Conservation (phyloP, 1,140 invertebrate species). For the Notospermus geniculatus region DNA sequence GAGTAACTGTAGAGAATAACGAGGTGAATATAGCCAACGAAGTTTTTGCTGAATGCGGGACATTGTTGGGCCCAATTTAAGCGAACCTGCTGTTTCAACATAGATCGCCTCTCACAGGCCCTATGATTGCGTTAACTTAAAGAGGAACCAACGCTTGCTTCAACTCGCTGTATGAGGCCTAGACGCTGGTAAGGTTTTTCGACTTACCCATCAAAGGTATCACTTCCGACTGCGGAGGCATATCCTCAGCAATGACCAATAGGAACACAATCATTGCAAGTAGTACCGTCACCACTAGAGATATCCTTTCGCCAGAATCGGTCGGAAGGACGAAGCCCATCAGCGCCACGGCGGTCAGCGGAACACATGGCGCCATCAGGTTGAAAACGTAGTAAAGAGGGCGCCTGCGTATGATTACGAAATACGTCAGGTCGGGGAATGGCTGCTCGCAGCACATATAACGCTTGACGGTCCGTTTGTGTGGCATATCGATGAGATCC, state of each 20-base stretch:
- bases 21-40: too few relatives aligned
- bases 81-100: too few relatives aligned
- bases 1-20: too few relatives aligned
- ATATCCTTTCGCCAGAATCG: constrained; percentile 62
- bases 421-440: constrained; percentile 59
- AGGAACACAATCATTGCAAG: constrained; percentile 57
- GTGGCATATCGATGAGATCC: constrained; percentile 68
- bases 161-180: too few relatives aligned
- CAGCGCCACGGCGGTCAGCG: constrained; percentile 59
- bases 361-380: constrained; percentile 60
- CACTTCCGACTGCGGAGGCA: constrained; percentile 91
- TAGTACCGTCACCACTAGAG: constrained; percentile 71
- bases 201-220: constrained; percentile 59
- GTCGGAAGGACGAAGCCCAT: constrained; percentile 62
- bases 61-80: too few relatives aligned
- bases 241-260: constrained; percentile 82
- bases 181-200: not conserved
- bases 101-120: too few relatives aligned
- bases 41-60: too few relatives aligned
- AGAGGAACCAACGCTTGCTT: too few relatives aligned
- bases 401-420: constrained; percentile 81
- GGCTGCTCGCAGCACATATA: constrained; percentile 59
- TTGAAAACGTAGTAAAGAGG: constrained; percentile 78
- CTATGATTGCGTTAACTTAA: too few relatives aligned
- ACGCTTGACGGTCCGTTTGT: constrained; percentile 67